Base-by-base conservation (phyloP, 2,797 vertebrate species). In the Vultur gryphus region DNA sequence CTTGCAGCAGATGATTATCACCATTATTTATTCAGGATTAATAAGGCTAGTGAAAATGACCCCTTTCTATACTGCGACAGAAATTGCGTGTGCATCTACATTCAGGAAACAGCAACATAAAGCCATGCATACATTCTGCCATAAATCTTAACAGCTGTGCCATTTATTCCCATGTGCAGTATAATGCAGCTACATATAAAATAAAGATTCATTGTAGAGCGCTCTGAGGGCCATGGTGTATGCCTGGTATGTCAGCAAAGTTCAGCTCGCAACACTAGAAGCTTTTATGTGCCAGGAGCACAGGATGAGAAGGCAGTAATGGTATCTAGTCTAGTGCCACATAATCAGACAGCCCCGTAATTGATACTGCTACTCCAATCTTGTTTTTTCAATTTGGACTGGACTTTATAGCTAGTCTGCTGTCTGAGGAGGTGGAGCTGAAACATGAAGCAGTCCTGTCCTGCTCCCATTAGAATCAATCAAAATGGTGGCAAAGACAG, bases 21-120 rank as follows among this genome's bases (percentile, higher is more conserved):
- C 62, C 6, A 33, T 81, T 88, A 85, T 71, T 96, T 89, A 73
- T 91, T 70, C 70, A 89, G 83, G 28, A 93, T 90, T 94, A 95
- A 73, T 81, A 82, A 72, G 48, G 62, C 41, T 62, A 39, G n/a
- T 55, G 85, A 37, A 76, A 90, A 86, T 20, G 51, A 4, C 49
- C 58, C 39, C 58, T 44, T 57, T 71, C 48, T 57, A 1, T 0
- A 3, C n/a, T 13, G 61, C 1, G 8, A 19, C 51, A 93, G 71
- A 21, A 49, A 10, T 25, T 9, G 35, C 1, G 1, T 19, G 59
- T 23, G 17, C 54, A 3, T 64, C 18, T 84, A 37, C 25, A 0
- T 43, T 64, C 58, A 58, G 69, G 37, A n/a, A 70, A 6, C 31
- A 24, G 84, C 54, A n/a, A 11, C 57, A 35, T 7, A 33, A 66